Conservation (phyloP, 1,140 invertebrate genomes). For the Drosophila kepulauana region DNA sequence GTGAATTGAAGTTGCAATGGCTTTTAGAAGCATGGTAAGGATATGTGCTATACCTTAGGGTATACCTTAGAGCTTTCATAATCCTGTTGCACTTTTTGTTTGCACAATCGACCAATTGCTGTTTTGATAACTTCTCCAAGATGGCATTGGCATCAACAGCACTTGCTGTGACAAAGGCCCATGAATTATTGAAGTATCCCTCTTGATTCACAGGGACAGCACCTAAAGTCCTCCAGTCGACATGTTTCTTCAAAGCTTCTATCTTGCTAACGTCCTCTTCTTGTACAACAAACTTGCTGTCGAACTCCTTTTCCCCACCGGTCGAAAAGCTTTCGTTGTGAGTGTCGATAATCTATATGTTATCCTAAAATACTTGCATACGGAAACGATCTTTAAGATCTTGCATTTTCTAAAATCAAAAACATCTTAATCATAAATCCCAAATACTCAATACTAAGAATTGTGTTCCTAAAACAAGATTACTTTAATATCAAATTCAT, state of each 20-base stretch:
- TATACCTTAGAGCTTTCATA: background rate
- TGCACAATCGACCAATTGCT: conserved; percentile 25
- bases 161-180: conserved; percentile 21
- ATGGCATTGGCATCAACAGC: no score
- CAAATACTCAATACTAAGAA: no score
- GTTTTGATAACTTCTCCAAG: no score
- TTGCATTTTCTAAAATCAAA: no score
- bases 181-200: conserved; percentile 21
- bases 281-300: background rate
- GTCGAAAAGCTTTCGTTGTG: conserved; percentile 14
- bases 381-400: background rate
- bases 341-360: conserved; percentile 7
- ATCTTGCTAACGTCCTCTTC: background rate
- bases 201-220: conserved; percentile 8
- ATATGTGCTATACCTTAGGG: conserved; percentile 3
- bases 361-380: background rate
- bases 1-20: background rate
- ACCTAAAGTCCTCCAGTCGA: conserved; percentile 3
- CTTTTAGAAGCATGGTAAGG: background rate
- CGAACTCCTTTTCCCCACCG: conserved; percentile 3
- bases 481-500: no score
- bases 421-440: no score
- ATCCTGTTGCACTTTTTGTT: background rate
- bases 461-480: no score
- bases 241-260: background rate